Evolutionary conservation across 2,113 vertebrate species (phyloP).

Genomic region (Silurus meridionalis): DNA sequence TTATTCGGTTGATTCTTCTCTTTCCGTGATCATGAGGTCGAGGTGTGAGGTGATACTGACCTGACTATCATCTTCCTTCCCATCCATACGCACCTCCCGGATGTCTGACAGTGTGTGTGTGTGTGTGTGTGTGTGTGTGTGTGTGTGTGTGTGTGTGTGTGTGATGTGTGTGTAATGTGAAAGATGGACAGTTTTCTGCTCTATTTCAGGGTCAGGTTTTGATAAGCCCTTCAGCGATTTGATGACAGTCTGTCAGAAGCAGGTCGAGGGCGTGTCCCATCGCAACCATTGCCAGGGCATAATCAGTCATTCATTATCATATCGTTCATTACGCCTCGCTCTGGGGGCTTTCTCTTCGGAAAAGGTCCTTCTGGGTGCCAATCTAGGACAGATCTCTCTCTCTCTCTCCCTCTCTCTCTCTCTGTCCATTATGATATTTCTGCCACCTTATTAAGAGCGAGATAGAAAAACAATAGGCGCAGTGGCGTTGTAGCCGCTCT

Average conservation of each 20-base stretch:
- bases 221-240: constrained; percentile 72
- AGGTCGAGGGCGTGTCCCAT: constrained; percentile 69
- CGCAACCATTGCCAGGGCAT: constrained; percentile 63
- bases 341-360: constrained; percentile 78
- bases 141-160: no score
- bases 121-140: no score
- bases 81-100: constrained; percentile 16
- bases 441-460: constrained; percentile 68
- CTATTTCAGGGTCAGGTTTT: constrained; percentile 73
- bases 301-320: constrained; percentile 79
- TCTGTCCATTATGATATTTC: constrained; percentile 63
- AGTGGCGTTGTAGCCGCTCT: constrained; percentile 69
- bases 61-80: constrained; percentile 5
- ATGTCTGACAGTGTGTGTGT: background rate
- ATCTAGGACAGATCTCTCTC: constrained; percentile 59
- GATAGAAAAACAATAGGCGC: constrained; percentile 72
- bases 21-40: background rate
- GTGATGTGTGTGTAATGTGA: background rate
- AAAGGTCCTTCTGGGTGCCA: constrained; percentile 75
- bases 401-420: constrained; percentile 30
- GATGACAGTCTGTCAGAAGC: constrained; percentile 78
- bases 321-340: constrained; percentile 73
- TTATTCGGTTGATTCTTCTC: background rate
- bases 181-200: constrained; percentile 54
- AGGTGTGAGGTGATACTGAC: background rate